Evolutionary conservation across 64 coral and sea anemone species (phyloP).

Genomic region (Pachyseris speciosa): DNA sequence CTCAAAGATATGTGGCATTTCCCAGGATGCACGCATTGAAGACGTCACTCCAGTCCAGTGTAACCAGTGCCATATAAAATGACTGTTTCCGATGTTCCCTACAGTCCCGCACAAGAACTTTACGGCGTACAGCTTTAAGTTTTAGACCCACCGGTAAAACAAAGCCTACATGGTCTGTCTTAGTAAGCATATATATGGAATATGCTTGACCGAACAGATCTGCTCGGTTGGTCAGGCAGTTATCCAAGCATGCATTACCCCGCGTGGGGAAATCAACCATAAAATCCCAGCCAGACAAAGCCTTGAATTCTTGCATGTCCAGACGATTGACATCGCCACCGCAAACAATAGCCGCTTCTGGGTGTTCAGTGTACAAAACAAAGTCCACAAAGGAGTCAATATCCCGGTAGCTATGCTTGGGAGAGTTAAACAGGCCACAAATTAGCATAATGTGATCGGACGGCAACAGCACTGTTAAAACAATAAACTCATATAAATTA

Average conservation of each 20-base stretch:
- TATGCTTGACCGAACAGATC: conserved; percentile 62
- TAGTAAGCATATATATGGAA: conserved; percentile 44
- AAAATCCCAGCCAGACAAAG: conserved; percentile 17
- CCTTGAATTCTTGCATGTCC: not conserved
- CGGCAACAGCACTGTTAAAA: conserved; percentile 28
- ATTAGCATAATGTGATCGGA: conserved; percentile 31
- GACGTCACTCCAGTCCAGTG: conserved; percentile 42
- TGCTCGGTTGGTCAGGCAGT: conserved; percentile 41
- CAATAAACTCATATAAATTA: conserved; percentile 42
- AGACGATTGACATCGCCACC: conserved; percentile 47
- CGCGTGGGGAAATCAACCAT: conserved; percentile 67
- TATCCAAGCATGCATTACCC: conserved; percentile 60
- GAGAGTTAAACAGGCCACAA: conserved; percentile 54
- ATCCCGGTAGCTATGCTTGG: conserved; percentile 28
- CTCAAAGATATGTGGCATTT: too few species aligned
- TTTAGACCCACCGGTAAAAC: conserved; percentile 45
- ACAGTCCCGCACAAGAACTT: conserved; percentile 31
- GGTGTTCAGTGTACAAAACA: conserved; percentile 1
- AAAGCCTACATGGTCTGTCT: conserved; percentile 76
- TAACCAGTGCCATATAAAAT: conserved; percentile 49
- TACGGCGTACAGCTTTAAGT: conserved; percentile 48
- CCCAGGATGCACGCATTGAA: too few species aligned
- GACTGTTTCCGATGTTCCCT: conserved; percentile 78
- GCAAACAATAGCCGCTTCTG: conserved; percentile 15
- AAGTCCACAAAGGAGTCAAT: not conserved